Evolutionary conservation across 1,140 invertebrate genomes (phyloP), one percentile per base, ranked within the genome.

Genomic region (Lasioglossum baleicum): DNA sequence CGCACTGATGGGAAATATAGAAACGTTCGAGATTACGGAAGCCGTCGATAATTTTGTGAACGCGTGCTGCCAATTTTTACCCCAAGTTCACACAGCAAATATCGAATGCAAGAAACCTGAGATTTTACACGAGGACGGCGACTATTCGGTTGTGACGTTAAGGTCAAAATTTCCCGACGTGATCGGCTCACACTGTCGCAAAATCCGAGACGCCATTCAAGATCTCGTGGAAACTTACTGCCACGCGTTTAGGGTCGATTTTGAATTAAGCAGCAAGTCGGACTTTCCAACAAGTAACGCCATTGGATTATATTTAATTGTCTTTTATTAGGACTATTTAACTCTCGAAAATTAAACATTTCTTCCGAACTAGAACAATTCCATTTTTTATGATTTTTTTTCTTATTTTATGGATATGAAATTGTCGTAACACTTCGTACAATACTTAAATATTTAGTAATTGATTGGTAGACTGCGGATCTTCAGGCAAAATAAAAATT

Each of bases 161-260:
- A 90, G 93, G 65, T 93, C 93, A 0, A 94, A 94, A 51, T 93
- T 93, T 75, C 91, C 94, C 0, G 94, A 95, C 70, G 93, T 94
- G n/a, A 94, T 96, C 31, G 93, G 93, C 35, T 91, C 93, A 0
- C 94, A 95, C 75, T 96, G 95, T 91, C 95, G 96, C 86, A 94
- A 95, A 87, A 94, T 98, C 51, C 93, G 95, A 26, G 94, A 95
- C 82, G 95, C 96, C 22, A 95, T 98, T 11, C 95, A 96, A 85
- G 94, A 95, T 87, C 93, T 98, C 5, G 94, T 98, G 13, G 95
- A 96, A 81, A 96, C 97, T 84, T 98, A 97, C 90, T 96, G 96
- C 77, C 94, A 95, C 87, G 95, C 97, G 3, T 98, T 97, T 90
- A 95, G 95, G 65, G 97, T 97, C n/a, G 96, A 97, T 89, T 98